phyloP scores from a whole-genome alignment of 2,888 invertebrate genomes.

The Amphipyra berbera region DNA sequence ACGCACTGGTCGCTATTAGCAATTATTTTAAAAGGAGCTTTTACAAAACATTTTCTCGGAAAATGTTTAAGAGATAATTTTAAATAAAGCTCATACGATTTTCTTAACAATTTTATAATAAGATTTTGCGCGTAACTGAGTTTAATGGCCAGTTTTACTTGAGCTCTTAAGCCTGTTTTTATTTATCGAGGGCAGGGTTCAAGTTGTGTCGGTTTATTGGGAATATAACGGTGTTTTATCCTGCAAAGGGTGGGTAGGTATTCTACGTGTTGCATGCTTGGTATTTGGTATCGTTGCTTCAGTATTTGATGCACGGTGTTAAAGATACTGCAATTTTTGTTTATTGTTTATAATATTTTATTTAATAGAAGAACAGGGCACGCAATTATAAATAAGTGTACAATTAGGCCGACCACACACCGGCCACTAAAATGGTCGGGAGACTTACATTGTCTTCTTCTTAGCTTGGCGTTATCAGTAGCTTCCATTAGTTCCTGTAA shows the following conservation, averaged over 20 bases:
- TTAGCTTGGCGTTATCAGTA: no score
- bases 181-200: background rate
- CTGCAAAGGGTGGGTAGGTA: conserved; percentile 2
- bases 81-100: conserved; percentile 29
- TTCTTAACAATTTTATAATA: conserved; percentile 40
- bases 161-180: background rate
- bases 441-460: no score
- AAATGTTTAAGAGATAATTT: conserved; percentile 37
- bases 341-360: no score
- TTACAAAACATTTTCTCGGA: conserved; percentile 27
- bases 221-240: conserved; percentile 1
- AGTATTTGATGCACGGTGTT: background rate
- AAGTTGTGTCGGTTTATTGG: background rate
- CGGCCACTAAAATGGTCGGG: no score
- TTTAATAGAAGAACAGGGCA: no score
- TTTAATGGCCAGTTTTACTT: conserved; percentile 1
- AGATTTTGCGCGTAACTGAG: conserved; percentile 14
- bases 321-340: no score
- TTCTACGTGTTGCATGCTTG: conserved; percentile 28
- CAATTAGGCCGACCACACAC: no score
- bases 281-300: conserved; percentile 5
- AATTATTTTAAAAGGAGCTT: conserved; percentile 35
- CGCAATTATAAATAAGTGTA: no score
- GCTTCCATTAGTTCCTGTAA: no score
- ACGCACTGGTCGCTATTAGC: conserved; percentile 26